Percentiles rank a stretch among this genome's conserved stretches.
phyloP scores from a whole-genome alignment of 2,888 invertebrate species.

The Chloromyia formosa region DNA sequence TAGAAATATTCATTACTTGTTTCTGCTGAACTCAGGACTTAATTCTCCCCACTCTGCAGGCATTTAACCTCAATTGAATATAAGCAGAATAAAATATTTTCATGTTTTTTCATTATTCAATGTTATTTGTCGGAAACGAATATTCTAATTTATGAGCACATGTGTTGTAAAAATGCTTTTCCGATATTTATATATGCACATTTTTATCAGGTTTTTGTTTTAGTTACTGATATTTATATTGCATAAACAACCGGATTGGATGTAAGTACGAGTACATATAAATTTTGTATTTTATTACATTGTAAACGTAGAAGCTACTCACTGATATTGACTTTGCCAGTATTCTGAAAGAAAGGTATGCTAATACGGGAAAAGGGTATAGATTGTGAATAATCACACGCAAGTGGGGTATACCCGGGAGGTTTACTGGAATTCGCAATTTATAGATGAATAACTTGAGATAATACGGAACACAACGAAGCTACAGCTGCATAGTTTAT shows the following conservation, averaged over 20 bases:
- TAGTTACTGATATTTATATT: constrained; percentile 24
- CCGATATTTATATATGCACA: constrained; percentile 32
- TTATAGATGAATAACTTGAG: no score
- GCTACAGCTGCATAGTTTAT: no score
- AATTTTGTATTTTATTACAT: constrained; percentile 24
- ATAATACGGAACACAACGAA: no score
- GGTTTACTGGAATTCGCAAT: no score
- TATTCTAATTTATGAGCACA: constrained; percentile 24
- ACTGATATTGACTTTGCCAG: background rate
- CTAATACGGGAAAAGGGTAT: background rate
- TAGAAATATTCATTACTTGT: no score
- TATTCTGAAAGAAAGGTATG: background rate
- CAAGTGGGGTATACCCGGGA: no score
- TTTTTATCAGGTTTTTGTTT: constrained; percentile 21
- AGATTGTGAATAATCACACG: background rate
- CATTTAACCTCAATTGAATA: background rate
- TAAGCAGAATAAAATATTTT: constrained; percentile 16
- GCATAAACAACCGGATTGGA: background rate
- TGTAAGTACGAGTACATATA: background rate
- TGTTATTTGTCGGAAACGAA: constrained; percentile 12
- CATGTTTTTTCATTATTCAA: constrained; percentile 29
- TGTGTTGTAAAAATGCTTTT: constrained; percentile 12
- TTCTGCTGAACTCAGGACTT: no score
- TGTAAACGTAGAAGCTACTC: background rate
- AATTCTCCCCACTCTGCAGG: no score